phyloP scores from a whole-genome alignment of 2,797 vertebrate species.

The Pempheris klunzingeri region DNA sequence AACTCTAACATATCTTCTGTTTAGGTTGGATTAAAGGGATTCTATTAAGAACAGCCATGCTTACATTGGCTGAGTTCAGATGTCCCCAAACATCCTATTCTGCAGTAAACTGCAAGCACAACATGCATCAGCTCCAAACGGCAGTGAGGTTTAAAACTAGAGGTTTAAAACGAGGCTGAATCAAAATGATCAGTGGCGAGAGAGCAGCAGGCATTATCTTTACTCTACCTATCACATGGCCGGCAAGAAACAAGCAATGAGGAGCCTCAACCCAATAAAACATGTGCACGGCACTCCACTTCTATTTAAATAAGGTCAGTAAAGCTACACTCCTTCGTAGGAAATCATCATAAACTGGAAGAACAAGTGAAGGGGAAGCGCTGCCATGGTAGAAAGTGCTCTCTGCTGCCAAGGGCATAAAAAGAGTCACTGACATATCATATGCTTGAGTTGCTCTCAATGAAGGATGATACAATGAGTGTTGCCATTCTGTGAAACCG shows the following conservation, averaged over 20 bases:
- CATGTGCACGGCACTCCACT: slow-evolving; percentile 9
- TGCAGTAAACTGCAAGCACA: background rate
- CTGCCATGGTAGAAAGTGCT: slow-evolving; percentile 29
- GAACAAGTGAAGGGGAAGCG: slow-evolving; percentile 58
- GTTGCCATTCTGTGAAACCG: slow-evolving; percentile 57
- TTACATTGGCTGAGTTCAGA: too few species aligned
- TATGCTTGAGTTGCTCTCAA: slow-evolving; percentile 61
- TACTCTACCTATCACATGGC: slow-evolving; percentile 12
- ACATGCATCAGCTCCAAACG: background rate
- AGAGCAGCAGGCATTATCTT: background rate
- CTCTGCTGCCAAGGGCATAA: slow-evolving; percentile 57
- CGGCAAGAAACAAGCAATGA: slow-evolving; percentile 13
- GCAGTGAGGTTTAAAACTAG: background rate
- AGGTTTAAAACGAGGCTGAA: background rate
- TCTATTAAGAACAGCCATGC: too few species aligned
- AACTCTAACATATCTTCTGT: too few species aligned
- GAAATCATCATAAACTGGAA: slow-evolving; percentile 49
- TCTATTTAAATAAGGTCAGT: slow-evolving; percentile 49
- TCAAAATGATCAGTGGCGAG: background rate
- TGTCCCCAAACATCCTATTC: too few species aligned
- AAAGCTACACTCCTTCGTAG: slow-evolving; percentile 27
- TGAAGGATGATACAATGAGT: slow-evolving; percentile 66
- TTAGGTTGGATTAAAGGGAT: too few species aligned
- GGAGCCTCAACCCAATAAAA: slow-evolving; percentile 20
- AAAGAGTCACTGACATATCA: slow-evolving; percentile 69